These are phyloP conservation scores for Pogonomyrmex barbatus DNA, from an alignment of 1,140 invertebrate species.

Conservation along the genomic window DNA sequence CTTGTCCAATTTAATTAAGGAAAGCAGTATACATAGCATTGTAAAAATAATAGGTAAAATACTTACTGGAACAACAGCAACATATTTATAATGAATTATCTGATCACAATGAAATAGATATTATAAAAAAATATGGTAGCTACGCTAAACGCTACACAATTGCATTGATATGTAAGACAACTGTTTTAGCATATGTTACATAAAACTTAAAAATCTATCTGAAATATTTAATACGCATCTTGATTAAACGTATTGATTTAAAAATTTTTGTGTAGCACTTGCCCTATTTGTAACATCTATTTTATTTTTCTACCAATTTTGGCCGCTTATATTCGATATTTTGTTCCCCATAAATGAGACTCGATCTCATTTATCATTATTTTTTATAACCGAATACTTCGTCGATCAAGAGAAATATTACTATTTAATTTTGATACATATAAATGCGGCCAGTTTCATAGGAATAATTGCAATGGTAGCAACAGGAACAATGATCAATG, in stretches of 20 bases:
- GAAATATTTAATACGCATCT: too few species aligned
- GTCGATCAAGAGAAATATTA: not conserved
- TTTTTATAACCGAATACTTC: not conserved
- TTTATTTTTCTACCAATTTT: not conserved
- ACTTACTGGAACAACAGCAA: not conserved
- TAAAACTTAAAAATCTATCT: not conserved
- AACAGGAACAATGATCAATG: conserved; percentile 5
- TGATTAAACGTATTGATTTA: not conserved
- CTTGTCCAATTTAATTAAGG: too few species aligned
- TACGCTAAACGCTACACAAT: not conserved
- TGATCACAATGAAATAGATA: not conserved
- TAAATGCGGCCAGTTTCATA: not conserved
- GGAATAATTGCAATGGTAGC: not conserved
- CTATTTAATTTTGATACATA: conserved; percentile 13
- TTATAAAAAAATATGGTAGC: not conserved
- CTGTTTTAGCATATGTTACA: not conserved
- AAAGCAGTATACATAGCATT: not conserved
- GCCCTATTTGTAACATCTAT: rapidly evolving
- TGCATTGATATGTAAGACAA: not conserved
- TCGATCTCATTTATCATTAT: not conserved
- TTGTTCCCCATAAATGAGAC: not conserved
- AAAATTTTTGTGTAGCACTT: not conserved
- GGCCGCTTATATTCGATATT: not conserved
- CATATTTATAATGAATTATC: not conserved
- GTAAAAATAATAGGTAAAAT: not conserved